Evolutionary conservation across 1,140 invertebrate genomes (phyloP).

Genomic region (Littorina saxatilis): DNA sequence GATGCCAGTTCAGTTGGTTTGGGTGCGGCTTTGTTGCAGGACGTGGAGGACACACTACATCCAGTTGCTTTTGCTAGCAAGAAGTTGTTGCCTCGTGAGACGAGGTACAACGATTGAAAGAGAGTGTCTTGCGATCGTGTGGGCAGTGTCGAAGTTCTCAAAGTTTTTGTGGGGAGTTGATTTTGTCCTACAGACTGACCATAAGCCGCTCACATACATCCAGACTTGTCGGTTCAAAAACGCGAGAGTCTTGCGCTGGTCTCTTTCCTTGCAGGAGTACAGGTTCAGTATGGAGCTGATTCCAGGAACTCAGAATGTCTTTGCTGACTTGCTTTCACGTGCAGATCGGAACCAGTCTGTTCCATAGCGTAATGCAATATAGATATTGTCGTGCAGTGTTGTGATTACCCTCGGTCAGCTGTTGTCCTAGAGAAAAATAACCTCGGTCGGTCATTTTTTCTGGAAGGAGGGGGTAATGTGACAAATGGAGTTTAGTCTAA

Average conservation of each 20-base stretch:
- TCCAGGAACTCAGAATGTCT: background rate
- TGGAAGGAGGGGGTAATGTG: too few species aligned
- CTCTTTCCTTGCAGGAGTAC: too few species aligned
- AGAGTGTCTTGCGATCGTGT: slow-evolving; percentile 1
- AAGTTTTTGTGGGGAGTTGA: background rate
- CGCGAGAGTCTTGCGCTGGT: background rate
- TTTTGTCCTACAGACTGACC: background rate
- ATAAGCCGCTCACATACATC: slow-evolving; percentile 1
- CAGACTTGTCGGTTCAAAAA: background rate
- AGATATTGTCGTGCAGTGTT: too few species aligned
- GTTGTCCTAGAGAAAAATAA: too few species aligned
- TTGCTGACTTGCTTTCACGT: background rate
- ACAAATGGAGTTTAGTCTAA: too few species aligned
- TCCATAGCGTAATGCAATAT: too few species aligned
- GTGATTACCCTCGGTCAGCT: too few species aligned
- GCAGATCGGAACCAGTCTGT: background rate
- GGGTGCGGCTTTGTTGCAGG: too few species aligned
- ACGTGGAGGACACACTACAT: background rate
- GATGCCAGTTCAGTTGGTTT: background rate
- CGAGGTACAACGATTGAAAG: background rate
- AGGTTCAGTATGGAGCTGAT: background rate
- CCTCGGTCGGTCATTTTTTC: too few species aligned
- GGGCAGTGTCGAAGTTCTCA: background rate
- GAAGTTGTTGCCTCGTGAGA: background rate
- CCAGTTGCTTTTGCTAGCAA: too few species aligned